A percentile compares a stretch with the other conserved stretches of the same genome.
Evolutionary conservation across 30 jellyfish, hydroid and myxozoan genomes (phyloP).

Genomic region (Nemopilema nomurai): DNA sequence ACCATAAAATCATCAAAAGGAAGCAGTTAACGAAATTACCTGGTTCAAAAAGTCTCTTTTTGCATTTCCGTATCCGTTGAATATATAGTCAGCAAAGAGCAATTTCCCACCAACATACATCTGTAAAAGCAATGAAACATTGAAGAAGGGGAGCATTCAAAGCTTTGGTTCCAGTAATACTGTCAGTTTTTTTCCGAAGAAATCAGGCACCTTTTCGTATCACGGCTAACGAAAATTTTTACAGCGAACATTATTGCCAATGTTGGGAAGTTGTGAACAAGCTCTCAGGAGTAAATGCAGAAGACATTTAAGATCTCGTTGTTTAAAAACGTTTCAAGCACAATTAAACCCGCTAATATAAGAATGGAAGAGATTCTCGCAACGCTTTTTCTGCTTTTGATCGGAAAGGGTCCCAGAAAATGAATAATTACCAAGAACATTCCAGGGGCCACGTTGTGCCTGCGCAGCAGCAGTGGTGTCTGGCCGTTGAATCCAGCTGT

Average conservation of each 20-base stretch:
- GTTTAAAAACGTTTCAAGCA: too few relatives aligned
- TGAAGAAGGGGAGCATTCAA: neutral
- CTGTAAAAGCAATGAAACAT: constrained; percentile 9
- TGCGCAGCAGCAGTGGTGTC: constrained; percentile 59
- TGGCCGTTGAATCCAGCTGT: constrained; percentile 29
- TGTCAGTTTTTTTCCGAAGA: too few relatives aligned
- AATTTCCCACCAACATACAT: constrained; percentile 79
- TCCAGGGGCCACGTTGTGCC: constrained; percentile 91
- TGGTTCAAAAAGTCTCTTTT: constrained; percentile 75
- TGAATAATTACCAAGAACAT: constrained; percentile 70
- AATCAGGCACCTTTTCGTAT: too few relatives aligned
- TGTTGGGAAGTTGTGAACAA: too few relatives aligned
- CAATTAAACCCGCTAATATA: too few relatives aligned
- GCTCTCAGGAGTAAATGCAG: too few relatives aligned
- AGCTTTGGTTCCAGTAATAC: too few relatives aligned
- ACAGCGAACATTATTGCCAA: too few relatives aligned
- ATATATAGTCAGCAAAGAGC: constrained; percentile 76
- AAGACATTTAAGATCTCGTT: too few relatives aligned
- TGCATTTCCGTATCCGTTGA: constrained; percentile 91
- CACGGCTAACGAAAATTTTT: too few relatives aligned
- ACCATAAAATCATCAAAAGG: neutral
- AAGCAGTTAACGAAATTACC: constrained; percentile 38
- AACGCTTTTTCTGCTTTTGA: neutral
- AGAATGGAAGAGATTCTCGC: too few relatives aligned
- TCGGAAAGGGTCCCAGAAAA: neutral